These are phyloP conservation scores for Agrypnus murinus DNA, from an alignment of 2,888 invertebrate species.

Conservation along the genomic window DNA sequence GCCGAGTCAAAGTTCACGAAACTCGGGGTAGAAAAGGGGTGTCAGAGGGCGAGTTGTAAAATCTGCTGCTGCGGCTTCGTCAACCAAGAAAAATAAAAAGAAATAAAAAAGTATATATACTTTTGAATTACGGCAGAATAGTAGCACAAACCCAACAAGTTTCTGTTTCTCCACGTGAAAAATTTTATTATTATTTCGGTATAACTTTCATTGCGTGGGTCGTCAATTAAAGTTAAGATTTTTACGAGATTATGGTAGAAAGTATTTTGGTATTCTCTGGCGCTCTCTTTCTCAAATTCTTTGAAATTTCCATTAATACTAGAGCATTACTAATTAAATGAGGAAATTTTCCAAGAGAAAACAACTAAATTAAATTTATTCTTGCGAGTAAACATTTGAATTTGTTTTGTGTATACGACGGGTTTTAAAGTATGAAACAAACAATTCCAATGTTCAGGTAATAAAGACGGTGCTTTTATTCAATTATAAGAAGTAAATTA, in stretches of 20 bases:
- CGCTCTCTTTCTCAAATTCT: too few relatives aligned
- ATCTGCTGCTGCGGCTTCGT: conserved; percentile 3
- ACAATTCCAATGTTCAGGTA: conserved; percentile 7
- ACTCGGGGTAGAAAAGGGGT: conserved; percentile 10
- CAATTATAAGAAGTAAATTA: conserved; percentile 12
- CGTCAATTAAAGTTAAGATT: conserved; percentile 9
- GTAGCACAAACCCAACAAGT: not conserved
- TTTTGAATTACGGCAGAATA: conserved; percentile 6
- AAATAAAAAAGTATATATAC: conserved; percentile 1
- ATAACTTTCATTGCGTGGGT: not conserved
- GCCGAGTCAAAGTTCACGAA: conserved; percentile 21
- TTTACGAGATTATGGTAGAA: not conserved
- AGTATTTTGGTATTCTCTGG: not conserved
- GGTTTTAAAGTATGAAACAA: not conserved
- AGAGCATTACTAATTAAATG: conserved; percentile 13
- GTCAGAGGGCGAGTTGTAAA: conserved; percentile 32
- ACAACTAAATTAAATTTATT: conserved; percentile 6
- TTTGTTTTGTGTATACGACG: conserved; percentile 15
- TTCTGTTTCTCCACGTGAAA: conserved; percentile 7
- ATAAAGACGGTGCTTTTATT: not conserved
- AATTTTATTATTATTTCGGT: conserved; percentile 6
- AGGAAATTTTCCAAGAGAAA: conserved; percentile 11
- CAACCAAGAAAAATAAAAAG: conserved; percentile 8
- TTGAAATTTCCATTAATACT: conserved; percentile 11
- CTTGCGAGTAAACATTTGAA: conserved; percentile 19